Base-by-base conservation (phyloP, 64 coral and sea anemone species). In the Porites australiensis region DNA sequence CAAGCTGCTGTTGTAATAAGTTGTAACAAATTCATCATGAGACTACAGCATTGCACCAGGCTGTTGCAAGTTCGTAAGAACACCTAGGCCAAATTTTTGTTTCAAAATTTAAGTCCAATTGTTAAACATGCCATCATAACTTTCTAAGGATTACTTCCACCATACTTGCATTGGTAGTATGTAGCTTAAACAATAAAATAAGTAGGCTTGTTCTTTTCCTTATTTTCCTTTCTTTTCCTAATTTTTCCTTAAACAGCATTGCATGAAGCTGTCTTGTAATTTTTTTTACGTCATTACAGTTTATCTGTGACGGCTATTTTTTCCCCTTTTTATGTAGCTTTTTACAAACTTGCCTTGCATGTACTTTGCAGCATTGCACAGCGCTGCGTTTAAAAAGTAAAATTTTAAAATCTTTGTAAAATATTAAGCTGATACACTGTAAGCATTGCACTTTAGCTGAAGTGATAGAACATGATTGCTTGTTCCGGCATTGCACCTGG, bases 351-450 rank as follows among this genome's bases (percentile, higher is more conserved):
- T 37, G 27, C 27, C 27, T 37, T 37, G 27, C 27, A 37, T 37
- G 27, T 37, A 37, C 27, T 43, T 23, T 64, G 21, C 59, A 79
- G 49, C 58, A 48, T 77, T 68, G 88, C 64, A 90, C 75, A 20
- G 16, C 0, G 54, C 54, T 57, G 54, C 54, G 7, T 4, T 57
- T 8, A 18, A 63, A 8, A 3, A 75, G 19, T 68, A 37, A 37
- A 37, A 37, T 37, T 0, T 0, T 37, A 37, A 0, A 37, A 37
- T 37, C 27, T 37, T 37, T 37, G 27, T 37, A 37, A 37, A 37
- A 77, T 79, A 87, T 87, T 93, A 68, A 93, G 91, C 83, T 93
- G 91, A 93, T 93, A 87, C 91, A 93, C 82, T 93, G 83, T 64
- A 70, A 61, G 83, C 91, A 93, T 93, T 87, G 90, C 90, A 92